Evolutionary conservation across 2,797 vertebrate species (phyloP), one percentile per base, ranked within the genome.

Genomic region (Apodemus agrarius): DNA sequence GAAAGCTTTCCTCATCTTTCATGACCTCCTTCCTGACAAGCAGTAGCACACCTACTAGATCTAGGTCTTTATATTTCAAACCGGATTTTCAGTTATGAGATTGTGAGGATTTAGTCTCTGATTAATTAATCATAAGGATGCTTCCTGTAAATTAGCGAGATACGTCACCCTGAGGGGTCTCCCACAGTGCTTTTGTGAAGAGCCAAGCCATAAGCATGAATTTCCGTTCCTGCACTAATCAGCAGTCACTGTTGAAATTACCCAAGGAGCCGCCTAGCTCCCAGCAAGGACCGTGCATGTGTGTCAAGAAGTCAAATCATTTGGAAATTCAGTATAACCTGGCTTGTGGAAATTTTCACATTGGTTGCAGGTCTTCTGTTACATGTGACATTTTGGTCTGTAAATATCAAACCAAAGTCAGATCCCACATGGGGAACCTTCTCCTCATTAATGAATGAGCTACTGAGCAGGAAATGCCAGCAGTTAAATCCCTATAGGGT

Each of bases 381-480:
- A 95, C 59, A 90, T 92, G 59, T 96, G 97, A 97, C 95, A 97
- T 97, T 98, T 97, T 78, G 31, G 89, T 92, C 22, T 96, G 91
- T 93, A 97, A 97, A 97, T 97, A 96, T 88, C 92, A 97, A 74
- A 69, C n/a, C 10, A 49, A 46, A 83, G 63, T 87, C 89, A 84
- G 59, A 84, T 94, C 67, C 83, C 90, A 94, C 79, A 26, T 34
- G 22, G 26, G 52, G 75, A 84, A 85, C 79, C 46, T 40, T 94
- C 13, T 81, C 83, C 65, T 95, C 88, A 91, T 13, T 81, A 76
- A 95, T 52, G 40, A 95, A 72, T 0, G 2, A 54, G 37, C 82
- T 87, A 74, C 78, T 81, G 63, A 92, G 81, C 69, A 46, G 93
- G 86, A 97, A 97, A 96, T 97, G 59, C 94, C 89, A 93, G 65